Evolutionary conservation across 2,113 vertebrate genomes (phyloP), one percentile per base, ranked within the genome.

Genomic region (Halichoerus grypus): DNA sequence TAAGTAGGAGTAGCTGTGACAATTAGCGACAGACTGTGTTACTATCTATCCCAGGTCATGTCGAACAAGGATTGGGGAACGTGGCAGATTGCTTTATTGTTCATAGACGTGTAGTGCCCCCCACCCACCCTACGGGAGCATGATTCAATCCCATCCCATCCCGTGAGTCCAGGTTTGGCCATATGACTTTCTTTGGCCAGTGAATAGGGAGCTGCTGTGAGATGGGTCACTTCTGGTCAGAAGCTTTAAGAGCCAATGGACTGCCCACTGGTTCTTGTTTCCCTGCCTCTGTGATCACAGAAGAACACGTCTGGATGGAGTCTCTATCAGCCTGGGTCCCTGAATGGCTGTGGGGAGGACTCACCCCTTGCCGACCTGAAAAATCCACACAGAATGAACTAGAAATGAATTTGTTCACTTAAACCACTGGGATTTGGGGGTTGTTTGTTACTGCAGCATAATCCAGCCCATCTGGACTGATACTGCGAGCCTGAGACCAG

Each of bases 121-220:
- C 61, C 33, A 33, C 3, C 61, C 49, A 31, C 51, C 65, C 36
- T 33, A 21, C 1, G 42, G 67, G 42, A 26, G 19, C 16, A 1
- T 19, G 42, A 39, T 28, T 42, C 4, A 24, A 4, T 39, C 16
- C 0, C 0, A 11, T 14, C 5, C 74, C 57, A 1, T 24, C 22
- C 1, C 0, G 18, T 46, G 63, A 69, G 57, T 22, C 49, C 5
- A 7, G 83, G n/a, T 4, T 61, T 69, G 90, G 51, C 53, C 55
- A 2, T 5, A 0, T 46, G 49, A n/a, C 53, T 72, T 19, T 82
- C 13, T 84, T 24, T 49, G 19, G 36, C 16, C 9, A 26, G 4
- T 77, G 33, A 26, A 71, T 10, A 33, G 28, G 22, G 39, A 80
- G 21, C 31, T 39, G 42, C 36, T 74, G 3, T 22, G n/a, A 65